Evolutionary conservation across 1,140 invertebrate species (phyloP).

Genomic region (Protaetia brevitarsis): DNA sequence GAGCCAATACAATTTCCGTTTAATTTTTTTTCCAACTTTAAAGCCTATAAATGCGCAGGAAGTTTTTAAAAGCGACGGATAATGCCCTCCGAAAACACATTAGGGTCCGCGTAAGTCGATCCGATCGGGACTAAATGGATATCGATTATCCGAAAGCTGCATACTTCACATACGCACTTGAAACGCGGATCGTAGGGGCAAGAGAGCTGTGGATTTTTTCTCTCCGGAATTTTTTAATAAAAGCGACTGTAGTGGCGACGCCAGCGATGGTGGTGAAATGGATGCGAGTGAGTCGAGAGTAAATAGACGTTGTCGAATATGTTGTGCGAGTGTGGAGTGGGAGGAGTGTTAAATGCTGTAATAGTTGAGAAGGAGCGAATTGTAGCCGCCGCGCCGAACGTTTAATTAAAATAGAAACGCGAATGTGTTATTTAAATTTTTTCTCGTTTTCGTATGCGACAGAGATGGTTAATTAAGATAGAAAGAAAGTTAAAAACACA

Average conservation of each 20-base stretch:
- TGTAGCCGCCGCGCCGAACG: too few species aligned
- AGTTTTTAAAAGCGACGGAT: slow-evolving; percentile 11
- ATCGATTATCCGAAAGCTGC: slow-evolving; percentile 8
- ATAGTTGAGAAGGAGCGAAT: too few species aligned
- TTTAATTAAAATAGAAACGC: too few species aligned
- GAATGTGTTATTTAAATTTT: too few species aligned
- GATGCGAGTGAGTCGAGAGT: slow-evolving; percentile 1
- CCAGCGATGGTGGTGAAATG: background rate
- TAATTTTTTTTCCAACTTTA: slow-evolving; percentile 5
- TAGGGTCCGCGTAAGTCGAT: slow-evolving; percentile 2
- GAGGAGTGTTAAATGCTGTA: too few species aligned
- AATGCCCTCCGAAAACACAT: slow-evolving; percentile 8
- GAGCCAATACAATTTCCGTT: too few species aligned
- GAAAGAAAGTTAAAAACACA: too few species aligned
- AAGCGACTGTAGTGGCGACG: background rate
- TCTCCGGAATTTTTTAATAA: slow-evolving; percentile 13
- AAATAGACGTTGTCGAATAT: slow-evolving; percentile 1
- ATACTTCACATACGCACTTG: slow-evolving; percentile 2
- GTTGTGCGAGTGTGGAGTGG: too few species aligned
- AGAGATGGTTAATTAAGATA: too few species aligned
- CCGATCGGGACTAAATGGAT: slow-evolving; percentile 15
- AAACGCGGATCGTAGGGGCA: background rate
- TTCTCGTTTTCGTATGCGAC: too few species aligned
- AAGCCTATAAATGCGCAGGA: slow-evolving; percentile 6
- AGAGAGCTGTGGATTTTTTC: background rate